phyloP scores from a whole-genome alignment of 64 coral and sea anemone genomes.

The Porites australiensis region DNA sequence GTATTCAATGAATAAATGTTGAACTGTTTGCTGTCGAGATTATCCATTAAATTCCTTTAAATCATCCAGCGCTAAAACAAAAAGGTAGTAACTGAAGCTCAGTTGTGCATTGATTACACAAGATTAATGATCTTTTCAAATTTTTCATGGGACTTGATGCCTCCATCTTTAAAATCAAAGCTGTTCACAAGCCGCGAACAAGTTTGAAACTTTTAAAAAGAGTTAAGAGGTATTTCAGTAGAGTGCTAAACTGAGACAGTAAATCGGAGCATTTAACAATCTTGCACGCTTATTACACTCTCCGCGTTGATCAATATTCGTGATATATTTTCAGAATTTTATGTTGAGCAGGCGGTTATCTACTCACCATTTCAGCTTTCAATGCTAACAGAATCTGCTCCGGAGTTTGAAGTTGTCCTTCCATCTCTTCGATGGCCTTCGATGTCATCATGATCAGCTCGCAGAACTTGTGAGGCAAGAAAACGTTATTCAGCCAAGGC shows the following conservation, averaged over 20 bases:
- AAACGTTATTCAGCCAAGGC: too few species aligned
- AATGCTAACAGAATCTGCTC: neutral
- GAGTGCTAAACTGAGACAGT: too few species aligned
- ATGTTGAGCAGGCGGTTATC: too few species aligned
- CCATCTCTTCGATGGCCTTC: neutral
- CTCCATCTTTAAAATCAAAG: neutral
- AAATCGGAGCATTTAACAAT: too few species aligned
- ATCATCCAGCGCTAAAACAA: neutral
- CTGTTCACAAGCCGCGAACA: neutral
- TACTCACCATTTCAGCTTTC: conserved; percentile 26
- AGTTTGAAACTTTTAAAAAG: too few species aligned
- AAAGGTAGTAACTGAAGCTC: neutral
- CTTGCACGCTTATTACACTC: too few species aligned
- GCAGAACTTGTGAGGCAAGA: too few species aligned
- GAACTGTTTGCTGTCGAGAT: neutral
- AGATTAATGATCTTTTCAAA: neutral
- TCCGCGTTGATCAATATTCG: too few species aligned
- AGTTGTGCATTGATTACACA: neutral
- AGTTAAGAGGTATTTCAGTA: too few species aligned
- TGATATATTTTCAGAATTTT: too few species aligned
- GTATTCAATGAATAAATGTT: neutral
- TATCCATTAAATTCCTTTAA: neutral
- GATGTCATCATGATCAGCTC: neutral
- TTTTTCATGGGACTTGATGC: too few species aligned
- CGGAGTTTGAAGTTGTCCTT: neutral